phyloP scores from a whole-genome alignment of 2,888 invertebrate species.

The Caenorhabditis wallacei region DNA sequence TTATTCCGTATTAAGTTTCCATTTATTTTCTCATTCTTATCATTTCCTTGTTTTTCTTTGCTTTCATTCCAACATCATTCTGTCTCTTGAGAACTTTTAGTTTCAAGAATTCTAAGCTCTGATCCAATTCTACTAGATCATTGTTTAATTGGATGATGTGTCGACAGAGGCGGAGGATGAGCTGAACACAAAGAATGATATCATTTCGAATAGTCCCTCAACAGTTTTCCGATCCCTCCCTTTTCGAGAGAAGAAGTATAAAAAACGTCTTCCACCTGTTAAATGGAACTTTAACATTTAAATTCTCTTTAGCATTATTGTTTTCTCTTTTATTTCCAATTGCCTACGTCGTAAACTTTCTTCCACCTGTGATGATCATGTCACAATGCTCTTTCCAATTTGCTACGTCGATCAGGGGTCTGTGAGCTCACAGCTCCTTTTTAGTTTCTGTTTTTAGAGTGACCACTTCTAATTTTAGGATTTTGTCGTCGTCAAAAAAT shows the following conservation, averaged over 20 bases:
- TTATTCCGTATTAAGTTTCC: neutral
- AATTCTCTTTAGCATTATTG: neutral
- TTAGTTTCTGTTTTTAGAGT: slow-evolving; percentile 35
- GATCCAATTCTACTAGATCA: slow-evolving; percentile 3
- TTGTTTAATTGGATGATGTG: slow-evolving; percentile 11
- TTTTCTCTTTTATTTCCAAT: neutral
- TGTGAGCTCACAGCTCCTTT: slow-evolving; percentile 26
- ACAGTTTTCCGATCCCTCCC: neutral
- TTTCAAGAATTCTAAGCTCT: slow-evolving; percentile 18
- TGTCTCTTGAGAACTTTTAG: slow-evolving; percentile 4
- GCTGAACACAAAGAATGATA: slow-evolving; percentile 13
- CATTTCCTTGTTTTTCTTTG: slow-evolving; percentile 2
- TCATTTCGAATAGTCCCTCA: neutral
- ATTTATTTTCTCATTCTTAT: neutral
- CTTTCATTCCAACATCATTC: slow-evolving; percentile 8
- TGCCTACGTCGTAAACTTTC: neutral
- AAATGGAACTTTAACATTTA: neutral
- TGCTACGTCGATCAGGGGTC: slow-evolving; percentile 19
- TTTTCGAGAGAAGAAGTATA: neutral
- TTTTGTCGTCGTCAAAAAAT: slow-evolving; percentile 12
- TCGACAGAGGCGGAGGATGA: slow-evolving; percentile 4
- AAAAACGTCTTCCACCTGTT: neutral
- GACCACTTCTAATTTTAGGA: slow-evolving; percentile 32
- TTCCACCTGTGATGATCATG: slow-evolving; percentile 28
- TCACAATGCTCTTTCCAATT: slow-evolving; percentile 7